These are phyloP conservation scores for Sepioteuthis lessoniana DNA, from an alignment of 2,888 invertebrate species.

Conservation along the genomic window DNA sequence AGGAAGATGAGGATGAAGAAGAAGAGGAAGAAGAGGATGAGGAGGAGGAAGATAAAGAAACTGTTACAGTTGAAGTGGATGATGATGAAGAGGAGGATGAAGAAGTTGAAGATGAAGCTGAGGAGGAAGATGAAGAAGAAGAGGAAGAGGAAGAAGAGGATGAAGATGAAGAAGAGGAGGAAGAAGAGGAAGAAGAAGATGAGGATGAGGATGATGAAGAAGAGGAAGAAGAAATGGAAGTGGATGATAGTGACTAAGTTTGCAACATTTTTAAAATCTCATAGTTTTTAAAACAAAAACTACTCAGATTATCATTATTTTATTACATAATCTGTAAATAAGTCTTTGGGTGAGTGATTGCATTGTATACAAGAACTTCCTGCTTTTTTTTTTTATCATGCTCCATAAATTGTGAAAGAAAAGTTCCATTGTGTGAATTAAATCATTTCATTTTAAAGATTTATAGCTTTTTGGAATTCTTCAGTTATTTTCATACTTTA, in stretches of 20 bases:
- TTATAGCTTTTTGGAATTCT: neutral
- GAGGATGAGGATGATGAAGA: conserved; percentile 47
- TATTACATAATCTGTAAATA: neutral
- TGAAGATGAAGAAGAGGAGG: neutral
- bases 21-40: conserved; percentile 42
- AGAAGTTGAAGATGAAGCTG: conserved; percentile 46
- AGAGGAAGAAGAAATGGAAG: conserved; percentile 39
- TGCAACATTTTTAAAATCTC: neutral
- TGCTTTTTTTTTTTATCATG: neutral
- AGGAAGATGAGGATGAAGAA: neutral
- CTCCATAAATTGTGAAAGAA: neutral
- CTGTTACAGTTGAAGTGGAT: conserved; percentile 34
- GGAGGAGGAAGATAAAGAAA: neutral
- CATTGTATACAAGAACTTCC: neutral
- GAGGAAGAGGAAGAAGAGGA: conserved; percentile 37
- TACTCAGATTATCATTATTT: neutral
- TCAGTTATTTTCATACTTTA: conserved; percentile 7
- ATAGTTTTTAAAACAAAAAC: neutral
- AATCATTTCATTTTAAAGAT: neutral
- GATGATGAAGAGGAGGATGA: conserved; percentile 49
- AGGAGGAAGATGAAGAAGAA: conserved; percentile 35
- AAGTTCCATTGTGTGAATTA: neutral
- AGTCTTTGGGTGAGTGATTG: neutral
- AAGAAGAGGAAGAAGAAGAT: conserved; percentile 47
- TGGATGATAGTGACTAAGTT: neutral